These are phyloP conservation scores for Gymnoscelis rufifasciata DNA, from an alignment of 2,888 invertebrate species.

Conservation along the genomic window DNA sequence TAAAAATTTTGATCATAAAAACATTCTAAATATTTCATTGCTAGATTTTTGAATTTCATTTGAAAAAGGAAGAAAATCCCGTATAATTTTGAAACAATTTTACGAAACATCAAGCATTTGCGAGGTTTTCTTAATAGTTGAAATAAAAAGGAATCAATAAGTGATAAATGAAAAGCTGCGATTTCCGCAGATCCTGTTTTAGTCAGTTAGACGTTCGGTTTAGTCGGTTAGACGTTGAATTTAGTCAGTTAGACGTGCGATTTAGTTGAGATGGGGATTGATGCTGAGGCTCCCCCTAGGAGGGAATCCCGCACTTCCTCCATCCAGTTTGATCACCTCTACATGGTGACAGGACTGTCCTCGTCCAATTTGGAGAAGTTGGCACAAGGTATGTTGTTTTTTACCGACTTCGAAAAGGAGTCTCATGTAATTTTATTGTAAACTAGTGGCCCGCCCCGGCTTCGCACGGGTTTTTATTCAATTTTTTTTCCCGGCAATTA, in stretches of 20 bases:
- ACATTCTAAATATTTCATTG: no score
- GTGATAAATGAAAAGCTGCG: constrained; percentile 22
- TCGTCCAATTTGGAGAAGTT: constrained; percentile 63
- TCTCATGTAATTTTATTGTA: no score
- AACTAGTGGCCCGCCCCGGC: no score
- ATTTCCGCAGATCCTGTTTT: not conserved
- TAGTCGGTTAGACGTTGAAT: not conserved
- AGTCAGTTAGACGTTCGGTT: constrained; percentile 20
- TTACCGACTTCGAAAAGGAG: not conserved
- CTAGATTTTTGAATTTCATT: no score
- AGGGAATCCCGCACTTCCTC: constrained; percentile 42
- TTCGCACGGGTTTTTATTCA: no score
- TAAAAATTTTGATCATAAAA: no score
- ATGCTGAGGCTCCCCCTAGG: constrained; percentile 42
- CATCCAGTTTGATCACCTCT: constrained; percentile 56
- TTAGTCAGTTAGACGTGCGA: constrained; percentile 19
- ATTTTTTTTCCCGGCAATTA: no score
- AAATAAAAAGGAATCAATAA: no score
- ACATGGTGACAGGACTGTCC: constrained; percentile 64
- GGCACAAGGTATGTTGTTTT: constrained; percentile 51
- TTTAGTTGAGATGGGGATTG: constrained; percentile 32
- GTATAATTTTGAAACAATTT: no score
- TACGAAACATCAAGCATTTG: no score
- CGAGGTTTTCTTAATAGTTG: no score
- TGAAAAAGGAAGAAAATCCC: no score